Evolutionary conservation across 2,113 vertebrate genomes (phyloP), one percentile per base, ranked within the genome.

Genomic region (Sebastes schlegelii): DNA sequence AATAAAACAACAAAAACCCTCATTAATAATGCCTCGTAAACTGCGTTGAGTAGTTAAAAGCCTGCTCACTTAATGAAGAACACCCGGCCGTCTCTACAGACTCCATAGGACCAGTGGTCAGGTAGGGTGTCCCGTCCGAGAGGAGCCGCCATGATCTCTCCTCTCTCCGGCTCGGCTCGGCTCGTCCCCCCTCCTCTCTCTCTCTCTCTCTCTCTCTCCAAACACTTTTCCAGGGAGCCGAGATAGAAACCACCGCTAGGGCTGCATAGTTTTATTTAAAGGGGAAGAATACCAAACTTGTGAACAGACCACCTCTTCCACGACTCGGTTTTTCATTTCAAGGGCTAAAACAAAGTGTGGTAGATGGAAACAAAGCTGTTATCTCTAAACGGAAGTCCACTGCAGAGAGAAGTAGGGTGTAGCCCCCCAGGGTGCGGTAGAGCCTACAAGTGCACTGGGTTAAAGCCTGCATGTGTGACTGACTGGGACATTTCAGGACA

Each of bases 81-180:
- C 80, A 99, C 97, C 46, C 97, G 96, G 60, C 97, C 97, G 87
- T 98, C 97, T 84, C 92, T 86, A 76, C 97, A 98, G 85, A 99
- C 98, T 91, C 98, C 97, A 68, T 98, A 98, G 34, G 97, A 98
- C 97, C 98, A 99, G 94, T 95, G 95, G 85, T 96, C 97, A 93
- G 98, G 98, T 94, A 99, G 94, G 84, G 95, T 94, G 94, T 98
- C 97, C 96, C 97, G 96, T 95, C 95, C 96, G 93, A 95, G 95
- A 88, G 95, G 94, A 86, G 95, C 96, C 96, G 96, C 97, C 97
- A 97, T 97, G 96, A 97, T 93, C 86, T 95, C 95, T 94, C 91
- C 82, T 90, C 91, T 95, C 89, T 95, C 89, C 77, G 83, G 58
- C 82, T 90, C 75, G 78, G 51, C 86, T 88, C 61, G 77, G 9